These are phyloP conservation scores for Cherax quadricarinatus DNA, from an alignment of 1,140 invertebrate genomes.

Conservation along the genomic window DNA sequence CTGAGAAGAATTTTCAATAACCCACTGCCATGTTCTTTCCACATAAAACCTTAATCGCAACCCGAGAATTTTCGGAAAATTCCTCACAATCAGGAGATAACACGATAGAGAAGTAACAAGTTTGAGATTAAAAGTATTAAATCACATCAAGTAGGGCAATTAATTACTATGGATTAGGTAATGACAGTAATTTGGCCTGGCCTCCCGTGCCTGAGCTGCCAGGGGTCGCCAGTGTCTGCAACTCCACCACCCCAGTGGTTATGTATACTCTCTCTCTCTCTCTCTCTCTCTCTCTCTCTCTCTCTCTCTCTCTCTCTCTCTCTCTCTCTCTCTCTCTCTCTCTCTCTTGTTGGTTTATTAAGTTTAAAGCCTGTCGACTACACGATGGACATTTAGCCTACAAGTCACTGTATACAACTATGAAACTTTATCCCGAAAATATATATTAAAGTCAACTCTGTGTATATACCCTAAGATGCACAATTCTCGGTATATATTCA, in stretches of 20 bases:
- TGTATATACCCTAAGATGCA: too few relatives aligned
- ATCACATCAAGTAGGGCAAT: conserved; percentile 67
- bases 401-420: too few relatives aligned
- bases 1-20: not conserved
- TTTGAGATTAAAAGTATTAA: conserved; percentile 68
- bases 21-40: conserved; percentile 35
- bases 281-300: conserved; percentile 41
- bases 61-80: conserved; percentile 61
- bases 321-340: not conserved
- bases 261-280: not conserved
- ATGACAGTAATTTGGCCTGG: conserved; percentile 51
- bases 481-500: too few relatives aligned
- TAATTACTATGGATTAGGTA: conserved; percentile 67
- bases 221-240: conserved; percentile 21
- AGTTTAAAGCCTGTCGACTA: too few relatives aligned
- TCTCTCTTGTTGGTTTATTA: too few relatives aligned
- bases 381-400: too few relatives aligned
- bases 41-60: conserved; percentile 52
- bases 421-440: too few relatives aligned
- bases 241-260: not conserved
- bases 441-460: too few relatives aligned
- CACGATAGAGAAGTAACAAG: conserved; percentile 66
- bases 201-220: conserved; percentile 32
- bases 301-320: conserved; percentile 28
- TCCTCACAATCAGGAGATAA: conserved; percentile 62